These are phyloP conservation scores for Nephrotoma appendiculata DNA, from an alignment of 2,888 invertebrate species.

Conservation along the genomic window DNA sequence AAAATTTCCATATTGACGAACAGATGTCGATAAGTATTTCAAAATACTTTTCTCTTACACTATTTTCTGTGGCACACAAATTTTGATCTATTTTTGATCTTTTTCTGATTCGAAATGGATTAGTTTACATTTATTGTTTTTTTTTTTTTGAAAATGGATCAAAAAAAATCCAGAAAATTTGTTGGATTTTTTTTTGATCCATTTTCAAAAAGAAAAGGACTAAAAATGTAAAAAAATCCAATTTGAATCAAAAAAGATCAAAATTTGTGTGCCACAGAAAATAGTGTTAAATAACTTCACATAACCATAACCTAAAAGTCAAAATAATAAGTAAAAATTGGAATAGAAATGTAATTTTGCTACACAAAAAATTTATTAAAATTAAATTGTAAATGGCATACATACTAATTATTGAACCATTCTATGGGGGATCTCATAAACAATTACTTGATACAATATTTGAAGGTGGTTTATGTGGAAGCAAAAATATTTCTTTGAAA, in stretches of 20 bases:
- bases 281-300: background rate
- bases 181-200: too few species aligned
- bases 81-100: too few species aligned
- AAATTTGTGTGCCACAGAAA: too few species aligned
- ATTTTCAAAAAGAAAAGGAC: too few species aligned
- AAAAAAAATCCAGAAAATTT: too few species aligned
- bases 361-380: background rate
- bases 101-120: too few species aligned
- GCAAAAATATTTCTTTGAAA: constrained; percentile 7
- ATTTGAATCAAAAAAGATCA: too few species aligned
- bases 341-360: background rate
- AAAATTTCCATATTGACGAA: background rate
- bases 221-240: too few species aligned
- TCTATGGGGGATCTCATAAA: constrained; percentile 58
- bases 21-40: background rate
- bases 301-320: background rate
- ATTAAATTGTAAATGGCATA: constrained; percentile 18
- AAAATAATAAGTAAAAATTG: background rate
- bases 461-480: constrained; percentile 21
- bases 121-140: too few species aligned
- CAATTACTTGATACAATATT: constrained; percentile 42
- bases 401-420: constrained; percentile 49
- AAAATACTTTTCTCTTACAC: background rate
- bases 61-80: too few species aligned
- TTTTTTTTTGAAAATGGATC: too few species aligned